Evolutionary conservation across 2,797 vertebrate species (phyloP), one percentile per base, ranked within the genome.

Genomic region (Crenichthys baileyi): DNA sequence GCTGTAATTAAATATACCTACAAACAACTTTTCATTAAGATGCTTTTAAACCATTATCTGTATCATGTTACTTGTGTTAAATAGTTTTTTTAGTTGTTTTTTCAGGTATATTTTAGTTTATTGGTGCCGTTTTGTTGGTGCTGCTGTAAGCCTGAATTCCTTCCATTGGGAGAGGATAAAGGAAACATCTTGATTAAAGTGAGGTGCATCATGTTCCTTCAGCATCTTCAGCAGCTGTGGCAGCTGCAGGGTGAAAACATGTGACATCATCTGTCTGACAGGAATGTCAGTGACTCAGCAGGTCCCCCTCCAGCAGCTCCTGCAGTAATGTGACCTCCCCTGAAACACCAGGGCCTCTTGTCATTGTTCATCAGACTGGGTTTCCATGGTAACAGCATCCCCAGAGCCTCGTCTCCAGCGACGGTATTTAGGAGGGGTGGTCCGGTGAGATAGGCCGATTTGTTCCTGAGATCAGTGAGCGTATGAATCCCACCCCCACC

Each of bases 401-500:
- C 51, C 5, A 11, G 24, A 1, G 71, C 72, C 41, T 74, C 2
- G 2, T 61, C 39, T 75, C 0, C 48, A 63, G 63, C 68, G 2
- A 15, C 73, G 46, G 73, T 53, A 65, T 80, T 72, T 76, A 56
- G 0, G 44, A n/a, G 29, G 36, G 1, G 75, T 1, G 44, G 16
- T 61, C 41, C 4, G 7, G n/a, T 16, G 61, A 79, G 84, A 86
- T 16, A 2, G 83, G 82, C 79, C 46, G 39, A 79, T 84, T 79
- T 65, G 82, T n/a, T 58, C 31, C 55, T 73, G 53, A 58, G 78
- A 61, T 79, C 77, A 72, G 6, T 60, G 76, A 72, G 39, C 15
- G 50, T 44, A 53, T 77, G 67, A 83, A 68, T 2, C 41, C 73
- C 44, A 9, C 31, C 58, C 44, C 48, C 29, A 61, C 31, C 63